These are phyloP conservation scores for Momotus momota DNA, from an alignment of 2,797 vertebrate genomes.

Conservation along the genomic window DNA sequence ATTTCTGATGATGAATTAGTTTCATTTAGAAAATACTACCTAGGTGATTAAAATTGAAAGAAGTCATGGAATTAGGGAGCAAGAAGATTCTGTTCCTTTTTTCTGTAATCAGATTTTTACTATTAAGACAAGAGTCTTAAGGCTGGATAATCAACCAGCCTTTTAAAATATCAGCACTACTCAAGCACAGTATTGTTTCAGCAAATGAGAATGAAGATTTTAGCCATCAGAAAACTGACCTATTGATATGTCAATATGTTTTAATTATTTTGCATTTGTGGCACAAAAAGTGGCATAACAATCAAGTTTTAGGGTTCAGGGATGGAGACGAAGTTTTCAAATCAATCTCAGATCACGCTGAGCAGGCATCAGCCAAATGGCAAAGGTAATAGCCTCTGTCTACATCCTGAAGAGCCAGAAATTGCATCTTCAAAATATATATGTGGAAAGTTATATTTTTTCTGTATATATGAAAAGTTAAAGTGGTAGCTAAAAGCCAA, in stretches of 20 bases:
- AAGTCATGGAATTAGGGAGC: not conserved
- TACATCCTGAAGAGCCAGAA: not conserved
- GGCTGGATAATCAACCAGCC: not conserved
- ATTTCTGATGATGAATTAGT: not conserved
- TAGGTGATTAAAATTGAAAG: constrained; percentile 34
- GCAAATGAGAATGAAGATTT: not conserved
- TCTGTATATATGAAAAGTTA: not conserved
- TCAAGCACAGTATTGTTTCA: not conserved
- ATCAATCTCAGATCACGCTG: not conserved
- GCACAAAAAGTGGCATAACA: not conserved
- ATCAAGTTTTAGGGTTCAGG: not conserved
- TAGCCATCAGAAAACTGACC: not conserved
- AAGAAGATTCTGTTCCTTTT: not conserved
- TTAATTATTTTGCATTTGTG: not conserved
- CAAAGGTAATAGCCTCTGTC: not conserved
- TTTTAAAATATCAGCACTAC: not conserved
- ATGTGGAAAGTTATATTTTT: not conserved
- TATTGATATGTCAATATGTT: not conserved
- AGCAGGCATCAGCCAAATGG: not conserved
- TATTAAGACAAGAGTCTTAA: not conserved
- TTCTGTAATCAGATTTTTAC: not conserved
- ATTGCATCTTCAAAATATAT: not conserved
- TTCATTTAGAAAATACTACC: not conserved
- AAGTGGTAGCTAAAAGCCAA: not conserved
- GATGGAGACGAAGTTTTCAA: not conserved